Evolutionary conservation across 35 echinoderm and acorn worm species (phyloP).

Genomic region (Lytechinus variegatus): DNA sequence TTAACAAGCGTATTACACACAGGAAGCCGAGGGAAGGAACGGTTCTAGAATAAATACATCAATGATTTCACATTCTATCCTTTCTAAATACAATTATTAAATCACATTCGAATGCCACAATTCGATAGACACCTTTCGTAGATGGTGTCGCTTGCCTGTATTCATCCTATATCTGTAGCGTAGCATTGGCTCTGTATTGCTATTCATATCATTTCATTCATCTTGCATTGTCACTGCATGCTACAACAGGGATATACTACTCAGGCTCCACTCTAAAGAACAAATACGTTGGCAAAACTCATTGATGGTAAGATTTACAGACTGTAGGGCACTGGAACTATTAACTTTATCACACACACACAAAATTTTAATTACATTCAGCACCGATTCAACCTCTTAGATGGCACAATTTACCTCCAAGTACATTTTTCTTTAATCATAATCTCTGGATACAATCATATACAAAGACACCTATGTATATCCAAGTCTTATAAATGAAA

Average conservation of each 20-base stretch:
- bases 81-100: conserved; percentile 16
- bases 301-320: not conserved
- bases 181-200: not conserved
- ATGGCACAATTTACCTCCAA: not conserved
- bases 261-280: not conserved
- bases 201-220: not conserved
- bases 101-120: not conserved
- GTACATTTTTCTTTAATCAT: not conserved
- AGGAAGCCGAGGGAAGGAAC: not conserved
- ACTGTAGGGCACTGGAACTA: not conserved
- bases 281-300: not conserved
- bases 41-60: conserved; percentile 4
- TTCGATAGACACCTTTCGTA: not conserved
- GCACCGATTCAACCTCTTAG: not conserved
- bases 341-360: not conserved
- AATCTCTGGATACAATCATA: not conserved
- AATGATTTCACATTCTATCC: conserved; percentile 13
- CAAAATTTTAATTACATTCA: not conserved
- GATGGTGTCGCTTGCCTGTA: not conserved
- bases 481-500: not conserved
- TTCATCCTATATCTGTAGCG: not conserved
- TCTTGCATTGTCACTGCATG: not conserved
- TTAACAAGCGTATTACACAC: not conserved
- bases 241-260: not conserved
- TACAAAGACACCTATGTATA: not conserved